These are phyloP conservation scores for Papilio helenus DNA, from an alignment of 1,140 invertebrate genomes.

Conservation along the genomic window DNA sequence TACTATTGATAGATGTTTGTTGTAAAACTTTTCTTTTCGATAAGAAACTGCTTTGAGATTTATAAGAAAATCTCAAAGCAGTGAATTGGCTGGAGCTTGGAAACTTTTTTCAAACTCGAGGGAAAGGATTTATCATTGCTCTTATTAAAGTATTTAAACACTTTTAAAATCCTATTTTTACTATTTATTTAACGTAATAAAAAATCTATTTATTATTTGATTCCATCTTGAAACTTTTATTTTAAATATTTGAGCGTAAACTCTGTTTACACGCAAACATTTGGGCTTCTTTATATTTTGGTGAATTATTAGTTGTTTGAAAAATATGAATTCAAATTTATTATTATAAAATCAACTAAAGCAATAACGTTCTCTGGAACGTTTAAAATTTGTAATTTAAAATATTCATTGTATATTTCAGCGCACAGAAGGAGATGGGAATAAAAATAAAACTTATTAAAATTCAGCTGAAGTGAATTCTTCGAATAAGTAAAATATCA, in stretches of 20 bases:
- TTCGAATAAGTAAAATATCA: not conserved
- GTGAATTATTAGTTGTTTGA: not conserved
- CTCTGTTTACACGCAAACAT: not conserved
- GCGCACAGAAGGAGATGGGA: not conserved
- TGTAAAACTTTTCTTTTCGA: slow-evolving; percentile 3
- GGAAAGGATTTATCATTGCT: not conserved
- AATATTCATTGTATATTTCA: not conserved
- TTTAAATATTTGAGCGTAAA: not conserved
- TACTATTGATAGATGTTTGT: not conserved
- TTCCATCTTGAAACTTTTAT: not conserved
- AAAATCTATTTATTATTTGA: too few species aligned
- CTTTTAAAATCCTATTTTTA: not conserved
- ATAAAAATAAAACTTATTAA: not conserved
- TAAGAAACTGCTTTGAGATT: slow-evolving; percentile 12
- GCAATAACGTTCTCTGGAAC: not conserved
- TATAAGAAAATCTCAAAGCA: not conserved
- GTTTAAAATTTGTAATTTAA: not conserved
- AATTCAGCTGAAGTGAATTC: not conserved
- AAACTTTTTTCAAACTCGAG: not conserved
- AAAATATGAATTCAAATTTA: not conserved
- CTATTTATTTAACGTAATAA: not conserved
- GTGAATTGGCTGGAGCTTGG: not conserved
- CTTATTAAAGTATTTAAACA: not conserved
- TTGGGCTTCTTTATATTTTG: not conserved
- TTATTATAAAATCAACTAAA: not conserved